Conservation (phyloP, 2,113 vertebrate species). For the Numida meleagris region DNA sequence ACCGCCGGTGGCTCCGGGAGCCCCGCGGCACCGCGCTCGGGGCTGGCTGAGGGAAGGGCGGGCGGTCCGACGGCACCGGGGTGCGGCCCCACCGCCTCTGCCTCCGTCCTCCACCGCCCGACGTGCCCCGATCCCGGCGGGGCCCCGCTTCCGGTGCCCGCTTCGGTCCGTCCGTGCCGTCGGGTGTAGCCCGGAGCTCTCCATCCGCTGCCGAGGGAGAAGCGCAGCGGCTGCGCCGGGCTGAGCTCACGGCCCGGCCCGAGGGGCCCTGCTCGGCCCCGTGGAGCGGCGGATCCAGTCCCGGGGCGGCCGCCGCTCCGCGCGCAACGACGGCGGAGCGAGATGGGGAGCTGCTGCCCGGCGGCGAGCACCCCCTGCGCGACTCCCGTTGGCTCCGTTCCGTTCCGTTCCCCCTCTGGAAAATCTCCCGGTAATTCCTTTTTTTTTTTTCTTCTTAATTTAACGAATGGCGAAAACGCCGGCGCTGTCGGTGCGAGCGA, state of each 20-base stretch:
- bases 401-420: fast-evolving
- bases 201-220: too few species aligned
- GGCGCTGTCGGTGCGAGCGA: not conserved
- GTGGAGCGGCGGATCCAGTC: not conserved
- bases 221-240: too few species aligned
- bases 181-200: not conserved
- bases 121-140: too few species aligned
- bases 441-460: not conserved
- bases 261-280: not conserved
- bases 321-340: not conserved
- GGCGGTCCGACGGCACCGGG: not conserved
- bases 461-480: not conserved
- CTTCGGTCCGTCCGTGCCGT: not conserved
- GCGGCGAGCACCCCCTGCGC: fast-evolving
- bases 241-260: not conserved
- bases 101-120: too few species aligned
- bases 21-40: not conserved
- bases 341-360: not conserved
- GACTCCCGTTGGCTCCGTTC: fast-evolving
- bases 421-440: not conserved
- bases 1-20: not conserved
- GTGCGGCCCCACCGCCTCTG: not conserved
- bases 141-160: fast-evolving
- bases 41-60: not conserved
- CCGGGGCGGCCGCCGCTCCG: not conserved